Conservation (phyloP, 1,140 invertebrate species). For the Amphibalanus amphitrite region DNA sequence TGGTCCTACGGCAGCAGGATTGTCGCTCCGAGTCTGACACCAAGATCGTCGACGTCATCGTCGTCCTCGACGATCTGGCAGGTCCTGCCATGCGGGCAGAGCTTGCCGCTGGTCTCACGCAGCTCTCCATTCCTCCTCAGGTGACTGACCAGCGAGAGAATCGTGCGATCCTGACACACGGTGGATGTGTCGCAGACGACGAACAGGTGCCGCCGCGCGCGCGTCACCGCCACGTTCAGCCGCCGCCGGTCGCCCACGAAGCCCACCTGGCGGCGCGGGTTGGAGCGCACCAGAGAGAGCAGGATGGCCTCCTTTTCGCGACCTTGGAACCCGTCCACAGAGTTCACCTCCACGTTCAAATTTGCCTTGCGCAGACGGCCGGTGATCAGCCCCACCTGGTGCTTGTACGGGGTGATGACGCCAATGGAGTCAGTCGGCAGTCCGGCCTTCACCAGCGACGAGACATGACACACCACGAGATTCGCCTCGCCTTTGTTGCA, state of each 20-base stretch:
- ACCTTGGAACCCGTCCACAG: constrained; percentile 42
- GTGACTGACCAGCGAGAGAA: constrained; percentile 34
- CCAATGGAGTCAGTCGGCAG: constrained; percentile 33
- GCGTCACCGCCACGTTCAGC: constrained; percentile 43
- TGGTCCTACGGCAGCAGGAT: no score
- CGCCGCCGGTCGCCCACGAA: constrained; percentile 40
- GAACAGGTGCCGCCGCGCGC: constrained; percentile 37
- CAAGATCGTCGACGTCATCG: no score
- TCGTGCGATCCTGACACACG: constrained; percentile 31
- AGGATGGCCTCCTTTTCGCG: constrained; percentile 36
- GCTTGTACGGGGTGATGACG: constrained; percentile 40
- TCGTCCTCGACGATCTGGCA: no score
- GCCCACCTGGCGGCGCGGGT: constrained; percentile 31
- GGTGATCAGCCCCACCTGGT: constrained; percentile 29
- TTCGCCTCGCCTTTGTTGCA: constrained; percentile 40
- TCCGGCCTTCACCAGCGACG: constrained; percentile 30
- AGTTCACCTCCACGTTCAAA: constrained; percentile 33
- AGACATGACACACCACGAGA: constrained; percentile 32
- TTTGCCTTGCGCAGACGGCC: constrained; percentile 22
- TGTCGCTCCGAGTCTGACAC: no score
- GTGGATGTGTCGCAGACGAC: constrained; percentile 39
- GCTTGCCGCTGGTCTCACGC: constrained; percentile 25
- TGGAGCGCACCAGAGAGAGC: constrained; percentile 34
- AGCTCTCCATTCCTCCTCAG: constrained; percentile 32
- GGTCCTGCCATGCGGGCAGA: no score